phyloP scores from a whole-genome alignment of 2,888 invertebrate genomes.

The Nomada fucata region DNA sequence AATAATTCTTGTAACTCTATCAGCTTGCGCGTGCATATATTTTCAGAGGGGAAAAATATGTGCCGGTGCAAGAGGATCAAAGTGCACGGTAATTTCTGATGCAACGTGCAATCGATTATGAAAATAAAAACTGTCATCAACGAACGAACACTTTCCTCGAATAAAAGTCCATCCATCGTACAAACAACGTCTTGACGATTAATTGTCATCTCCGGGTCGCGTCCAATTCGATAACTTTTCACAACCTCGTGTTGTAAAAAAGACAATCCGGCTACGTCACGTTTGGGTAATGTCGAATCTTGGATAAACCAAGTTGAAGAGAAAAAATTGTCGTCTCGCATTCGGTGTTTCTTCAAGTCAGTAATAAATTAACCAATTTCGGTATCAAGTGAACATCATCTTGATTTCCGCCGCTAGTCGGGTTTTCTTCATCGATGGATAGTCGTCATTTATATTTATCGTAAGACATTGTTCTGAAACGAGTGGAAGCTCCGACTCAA shows the following conservation, averaged over 20 bases:
- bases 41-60: constrained; percentile 16
- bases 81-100: background rate
- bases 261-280: background rate
- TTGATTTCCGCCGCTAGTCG: background rate
- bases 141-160: background rate
- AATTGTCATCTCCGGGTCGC: background rate
- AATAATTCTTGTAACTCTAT: background rate
- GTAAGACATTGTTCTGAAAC: background rate
- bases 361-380: background rate
- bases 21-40: background rate
- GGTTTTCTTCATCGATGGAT: background rate
- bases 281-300: constrained; percentile 13
- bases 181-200: background rate
- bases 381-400: background rate
- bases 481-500: no score
- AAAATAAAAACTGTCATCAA: background rate
- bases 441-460: background rate
- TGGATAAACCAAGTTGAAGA: background rate
- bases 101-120: background rate
- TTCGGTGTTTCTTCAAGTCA: background rate
- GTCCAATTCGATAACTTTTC: background rate
- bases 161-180: background rate
- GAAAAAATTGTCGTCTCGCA: background rate
- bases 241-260: no score
- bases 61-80: background rate